Conservation (phyloP, 2,888 invertebrate species). For the Rhagonycha fulva region DNA sequence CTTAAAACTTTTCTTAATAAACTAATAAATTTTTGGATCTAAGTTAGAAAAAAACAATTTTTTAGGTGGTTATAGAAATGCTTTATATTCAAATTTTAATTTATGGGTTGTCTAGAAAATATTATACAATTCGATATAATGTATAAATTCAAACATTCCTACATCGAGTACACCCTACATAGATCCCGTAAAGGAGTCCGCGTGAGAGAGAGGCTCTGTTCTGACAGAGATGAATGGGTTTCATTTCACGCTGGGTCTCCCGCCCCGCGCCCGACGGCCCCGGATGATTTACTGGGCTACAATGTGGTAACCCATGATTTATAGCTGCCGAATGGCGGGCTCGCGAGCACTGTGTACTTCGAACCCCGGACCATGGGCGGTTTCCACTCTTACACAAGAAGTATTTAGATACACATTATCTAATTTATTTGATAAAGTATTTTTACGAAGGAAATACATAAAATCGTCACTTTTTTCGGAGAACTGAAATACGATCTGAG, state of each 20-base stretch:
- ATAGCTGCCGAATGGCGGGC: slow-evolving; percentile 64
- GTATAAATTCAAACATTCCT: slow-evolving; percentile 17
- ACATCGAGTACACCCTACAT: slow-evolving; percentile 25
- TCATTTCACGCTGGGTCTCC: slow-evolving; percentile 61
- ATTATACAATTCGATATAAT: background rate
- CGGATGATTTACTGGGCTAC: slow-evolving; percentile 69
- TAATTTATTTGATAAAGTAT: slow-evolving; percentile 29
- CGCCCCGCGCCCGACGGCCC: slow-evolving; percentile 56
- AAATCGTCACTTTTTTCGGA: background rate
- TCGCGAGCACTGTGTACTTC: slow-evolving; percentile 52
- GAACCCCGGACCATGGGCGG: slow-evolving; percentile 43
- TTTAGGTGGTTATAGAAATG: background rate
- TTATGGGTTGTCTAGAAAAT: background rate
- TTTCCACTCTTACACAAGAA: slow-evolving; percentile 33
- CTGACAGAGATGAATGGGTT: slow-evolving; percentile 59
- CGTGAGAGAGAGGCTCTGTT: slow-evolving; percentile 27
- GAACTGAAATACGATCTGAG: slow-evolving; percentile 50
- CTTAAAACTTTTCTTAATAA: background rate
- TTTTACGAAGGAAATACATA: background rate
- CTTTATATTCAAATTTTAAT: background rate
- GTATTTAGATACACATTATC: slow-evolving; percentile 40
- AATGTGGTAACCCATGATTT: slow-evolving; percentile 73
- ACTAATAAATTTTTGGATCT: background rate
- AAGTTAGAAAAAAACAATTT: background rate
- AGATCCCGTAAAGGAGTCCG: slow-evolving; percentile 37